These are phyloP conservation scores for Limnothrissa miodon DNA, from an alignment of 2,113 vertebrate genomes.

Conservation along the genomic window DNA sequence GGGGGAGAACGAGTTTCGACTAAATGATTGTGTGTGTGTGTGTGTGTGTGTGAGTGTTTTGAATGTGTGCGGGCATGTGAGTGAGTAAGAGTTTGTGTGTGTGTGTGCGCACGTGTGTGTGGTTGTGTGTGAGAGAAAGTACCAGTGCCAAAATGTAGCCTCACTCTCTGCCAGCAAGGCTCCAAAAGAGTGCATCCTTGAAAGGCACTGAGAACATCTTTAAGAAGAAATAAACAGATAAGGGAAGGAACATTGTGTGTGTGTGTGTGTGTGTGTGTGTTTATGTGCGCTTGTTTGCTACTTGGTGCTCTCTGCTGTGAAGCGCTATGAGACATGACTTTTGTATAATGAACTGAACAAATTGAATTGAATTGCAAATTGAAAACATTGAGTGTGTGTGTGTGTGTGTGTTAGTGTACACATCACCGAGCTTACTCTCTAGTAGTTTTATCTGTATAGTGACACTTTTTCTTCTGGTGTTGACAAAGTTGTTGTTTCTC, in stretches of 20 bases:
- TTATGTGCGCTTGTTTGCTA: no score
- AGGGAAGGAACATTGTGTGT: background rate
- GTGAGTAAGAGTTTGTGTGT: background rate
- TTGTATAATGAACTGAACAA: no score
- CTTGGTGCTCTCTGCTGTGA: no score
- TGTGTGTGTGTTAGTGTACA: no score
- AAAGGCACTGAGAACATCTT: background rate
- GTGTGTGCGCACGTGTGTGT: background rate
- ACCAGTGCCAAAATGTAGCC: background rate
- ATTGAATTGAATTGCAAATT: no score
- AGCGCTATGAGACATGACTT: no score
- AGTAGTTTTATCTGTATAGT: no score
- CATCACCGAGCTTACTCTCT: no score
- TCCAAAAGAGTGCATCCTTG: background rate
- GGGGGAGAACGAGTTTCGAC: background rate
- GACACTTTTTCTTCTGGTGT: background rate
- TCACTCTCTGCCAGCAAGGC: background rate
- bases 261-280: no score
- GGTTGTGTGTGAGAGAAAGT: background rate
- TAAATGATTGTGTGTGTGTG: background rate
- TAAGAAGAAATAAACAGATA: background rate
- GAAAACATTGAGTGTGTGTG: no score
- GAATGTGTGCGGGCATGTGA: background rate
- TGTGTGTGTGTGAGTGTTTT: background rate
- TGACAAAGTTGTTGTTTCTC: background rate